Conservation (phyloP, 1,140 invertebrate genomes). For the Dreissena polymorpha region DNA sequence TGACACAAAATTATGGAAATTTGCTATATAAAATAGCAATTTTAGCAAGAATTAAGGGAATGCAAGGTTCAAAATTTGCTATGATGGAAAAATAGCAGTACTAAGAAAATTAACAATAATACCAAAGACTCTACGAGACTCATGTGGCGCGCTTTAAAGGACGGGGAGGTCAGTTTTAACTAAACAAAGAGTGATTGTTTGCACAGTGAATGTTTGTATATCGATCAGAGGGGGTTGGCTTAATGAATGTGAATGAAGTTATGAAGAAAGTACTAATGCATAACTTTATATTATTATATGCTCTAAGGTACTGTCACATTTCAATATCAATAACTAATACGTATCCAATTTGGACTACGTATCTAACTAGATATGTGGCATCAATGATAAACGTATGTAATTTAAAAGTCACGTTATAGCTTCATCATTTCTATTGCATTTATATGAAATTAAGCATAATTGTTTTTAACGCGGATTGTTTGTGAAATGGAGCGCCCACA, state of each 20-base stretch:
- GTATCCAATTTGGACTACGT: background rate
- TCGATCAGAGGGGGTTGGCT: background rate
- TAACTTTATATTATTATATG: background rate
- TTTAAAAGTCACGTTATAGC: background rate
- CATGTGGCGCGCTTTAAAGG: slow-evolving; percentile 66
- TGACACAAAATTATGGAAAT: no score
- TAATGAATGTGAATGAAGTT: background rate
- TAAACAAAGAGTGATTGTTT: no score
- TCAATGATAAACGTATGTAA: background rate
- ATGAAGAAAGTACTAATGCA: background rate
- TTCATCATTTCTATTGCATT: background rate
- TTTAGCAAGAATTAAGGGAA: no score
- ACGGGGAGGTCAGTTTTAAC: slow-evolving; percentile 55
- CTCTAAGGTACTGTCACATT: background rate
- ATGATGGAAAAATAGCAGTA: no score
- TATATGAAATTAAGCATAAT: background rate
- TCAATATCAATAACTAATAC: background rate
- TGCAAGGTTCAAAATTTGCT: no score
- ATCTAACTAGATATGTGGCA: background rate
- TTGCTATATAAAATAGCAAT: no score
- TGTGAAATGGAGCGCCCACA: background rate
- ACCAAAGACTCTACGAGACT: slow-evolving; percentile 62
- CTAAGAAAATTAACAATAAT: no score
- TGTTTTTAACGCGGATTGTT: background rate
- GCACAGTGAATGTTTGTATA: background rate